A percentile compares a stretch with the other conserved stretches of the same genome.
Conservation (phyloP, 2,888 invertebrate genomes). For the Drosophila mimetica region DNA sequence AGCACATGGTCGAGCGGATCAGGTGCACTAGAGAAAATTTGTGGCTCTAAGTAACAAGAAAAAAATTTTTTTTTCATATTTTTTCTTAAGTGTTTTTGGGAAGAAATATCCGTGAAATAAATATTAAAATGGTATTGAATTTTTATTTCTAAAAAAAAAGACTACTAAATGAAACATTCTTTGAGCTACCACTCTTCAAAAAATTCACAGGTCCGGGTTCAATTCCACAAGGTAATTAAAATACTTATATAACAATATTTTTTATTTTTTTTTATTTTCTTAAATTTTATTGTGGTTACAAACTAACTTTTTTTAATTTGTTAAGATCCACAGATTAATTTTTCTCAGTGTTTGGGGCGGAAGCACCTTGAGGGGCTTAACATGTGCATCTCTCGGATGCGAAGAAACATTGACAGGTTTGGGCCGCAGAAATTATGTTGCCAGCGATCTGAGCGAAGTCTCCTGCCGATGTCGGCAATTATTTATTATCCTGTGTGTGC, state of each 20-base stretch:
- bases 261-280: no score
- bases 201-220: no score
- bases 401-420: slow-evolving; percentile 58
- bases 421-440: slow-evolving; percentile 68
- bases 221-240: no score
- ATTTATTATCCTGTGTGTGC: slow-evolving; percentile 74
- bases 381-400: slow-evolving; percentile 52
- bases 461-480: slow-evolving; percentile 62
- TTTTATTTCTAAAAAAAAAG: no score
- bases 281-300: no score
- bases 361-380: slow-evolving; percentile 37
- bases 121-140: no score
- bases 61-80: not conserved
- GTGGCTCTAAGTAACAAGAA: not conserved
- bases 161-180: no score
- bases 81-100: not conserved
- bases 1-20: slow-evolving; percentile 51
- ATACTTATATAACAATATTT: no score
- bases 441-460: slow-evolving; percentile 47
- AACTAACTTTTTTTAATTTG: no score
- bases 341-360: slow-evolving; percentile 7
- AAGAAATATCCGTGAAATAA: not conserved
- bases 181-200: no score
- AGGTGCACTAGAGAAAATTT: slow-evolving; percentile 19
- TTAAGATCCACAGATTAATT: not conserved